These are phyloP conservation scores for Uropsilus gracilis DNA, from an alignment of 2,113 vertebrate genomes.

Conservation along the genomic window DNA sequence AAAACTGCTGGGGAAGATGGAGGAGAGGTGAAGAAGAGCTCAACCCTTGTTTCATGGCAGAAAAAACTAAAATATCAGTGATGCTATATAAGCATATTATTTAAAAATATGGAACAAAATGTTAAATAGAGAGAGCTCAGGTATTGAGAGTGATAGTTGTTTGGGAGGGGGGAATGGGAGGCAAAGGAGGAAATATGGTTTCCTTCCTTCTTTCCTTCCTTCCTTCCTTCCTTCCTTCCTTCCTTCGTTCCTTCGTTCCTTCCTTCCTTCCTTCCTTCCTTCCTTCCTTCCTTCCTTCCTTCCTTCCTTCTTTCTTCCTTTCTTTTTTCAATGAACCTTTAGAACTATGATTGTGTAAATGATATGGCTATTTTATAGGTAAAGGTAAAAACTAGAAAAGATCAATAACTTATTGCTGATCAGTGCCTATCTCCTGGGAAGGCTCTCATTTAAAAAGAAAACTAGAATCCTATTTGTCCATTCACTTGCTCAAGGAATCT, in stretches of 20 bases:
- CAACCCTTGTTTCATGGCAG: background rate
- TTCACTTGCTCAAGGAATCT: background rate
- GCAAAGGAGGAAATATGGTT: background rate
- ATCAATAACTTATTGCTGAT: background rate
- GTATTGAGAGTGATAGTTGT: background rate
- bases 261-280: too few species aligned
- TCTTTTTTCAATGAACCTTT: background rate
- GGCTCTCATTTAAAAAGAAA: slow-evolving; percentile 13
- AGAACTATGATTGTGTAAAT: slow-evolving; percentile 17
- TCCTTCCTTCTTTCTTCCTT: background rate
- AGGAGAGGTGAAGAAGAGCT: background rate
- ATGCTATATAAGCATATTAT: background rate
- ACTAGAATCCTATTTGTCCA: background rate
- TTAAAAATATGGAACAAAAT: slow-evolving; percentile 6
- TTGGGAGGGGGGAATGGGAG: background rate
- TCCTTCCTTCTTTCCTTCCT: background rate
- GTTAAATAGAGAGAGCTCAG: background rate
- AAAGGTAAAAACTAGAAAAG: background rate
- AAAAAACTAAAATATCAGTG: background rate
- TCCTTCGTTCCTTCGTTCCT: too few species aligned
- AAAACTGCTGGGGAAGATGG: background rate
- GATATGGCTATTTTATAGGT: background rate
- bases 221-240: too few species aligned
- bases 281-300: too few species aligned
- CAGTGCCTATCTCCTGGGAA: background rate